Evolutionary conservation across 2,888 invertebrate genomes (phyloP), one percentile per base, ranked within the genome.

Genomic region (Apamea sordens): DNA sequence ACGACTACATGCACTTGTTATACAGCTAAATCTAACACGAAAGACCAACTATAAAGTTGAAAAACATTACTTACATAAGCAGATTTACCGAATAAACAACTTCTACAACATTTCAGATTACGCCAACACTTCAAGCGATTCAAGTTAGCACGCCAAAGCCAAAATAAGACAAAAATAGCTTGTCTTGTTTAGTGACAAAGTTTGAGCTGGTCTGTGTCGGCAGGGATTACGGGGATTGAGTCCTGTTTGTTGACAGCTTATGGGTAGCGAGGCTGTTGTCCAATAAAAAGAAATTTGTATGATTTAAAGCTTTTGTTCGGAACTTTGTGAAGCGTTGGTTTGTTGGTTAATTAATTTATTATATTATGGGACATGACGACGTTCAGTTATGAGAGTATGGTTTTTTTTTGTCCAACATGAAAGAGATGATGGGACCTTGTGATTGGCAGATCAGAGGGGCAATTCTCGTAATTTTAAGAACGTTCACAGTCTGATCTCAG

Each of bases 121-220:
- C 56, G 50, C 47, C 56, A n/a, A 61, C 64, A 79, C 81, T 80
- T 65, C 13, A 15, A 61, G 28, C 61, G 61, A 61, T 61, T 61
- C 61, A 63, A 86, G 61, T 77, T 41, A 18, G 24, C 4, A 63
- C 70, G 56, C 44, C 56, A 87, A 84, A 86, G 50, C 41, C 73
- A 0, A 80, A 79, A 74, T 79, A 85, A 63, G 74, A 89, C 71
- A 87, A 83, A 86, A 87, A 88, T 88, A 83, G 83, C 79, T 79
- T 80, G 77, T 84, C 79, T 79, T 80, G 79, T 84, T 78, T 79
- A 76, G 53, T 74, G 75, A 50, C 79, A 80, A 86, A 88, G 73
- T 86, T 88, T 82, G 83, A 81, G 79, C 72, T 80, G 76, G 76
- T 80, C 82, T 82, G 81, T 76, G 83, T 65, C n/a, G 71, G 73